phyloP scores from a whole-genome alignment of 2,797 vertebrate genomes.

The Florisuga fusca region DNA sequence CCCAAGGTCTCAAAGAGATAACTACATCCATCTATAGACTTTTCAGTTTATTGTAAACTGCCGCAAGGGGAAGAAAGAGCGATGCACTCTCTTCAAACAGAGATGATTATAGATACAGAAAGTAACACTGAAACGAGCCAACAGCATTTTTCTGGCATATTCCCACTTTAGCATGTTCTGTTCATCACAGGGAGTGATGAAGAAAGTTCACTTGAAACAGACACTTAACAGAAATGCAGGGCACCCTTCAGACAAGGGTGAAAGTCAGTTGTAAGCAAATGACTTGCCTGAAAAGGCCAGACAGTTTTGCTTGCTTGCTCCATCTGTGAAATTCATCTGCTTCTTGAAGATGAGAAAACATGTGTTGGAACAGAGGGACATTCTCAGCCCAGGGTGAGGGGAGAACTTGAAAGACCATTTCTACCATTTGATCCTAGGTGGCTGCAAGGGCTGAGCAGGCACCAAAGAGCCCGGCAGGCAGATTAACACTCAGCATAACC shows the following conservation, averaged over 20 bases:
- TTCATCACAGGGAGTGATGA: neutral
- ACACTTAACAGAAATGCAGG: constrained; percentile 20
- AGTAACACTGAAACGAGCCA: constrained; percentile 15
- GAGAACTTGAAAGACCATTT: neutral
- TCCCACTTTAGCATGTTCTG: constrained; percentile 17
- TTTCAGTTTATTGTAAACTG: neutral
- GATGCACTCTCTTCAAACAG: neutral
- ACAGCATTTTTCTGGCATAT: constrained; percentile 14
- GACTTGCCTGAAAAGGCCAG: neutral
- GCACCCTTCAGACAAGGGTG: constrained; percentile 17
- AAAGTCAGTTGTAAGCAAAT: neutral
- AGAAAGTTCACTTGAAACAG: constrained; percentile 39
- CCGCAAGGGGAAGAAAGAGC: neutral
- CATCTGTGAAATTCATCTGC: constrained; percentile 32
- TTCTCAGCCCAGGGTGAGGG: neutral
- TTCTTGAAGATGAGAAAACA: constrained; percentile 13
- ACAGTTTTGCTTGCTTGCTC: neutral
- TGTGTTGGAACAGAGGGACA: neutral
- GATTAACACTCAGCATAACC: neutral
- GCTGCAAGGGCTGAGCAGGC: constrained; percentile 16
- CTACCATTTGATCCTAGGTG: neutral
- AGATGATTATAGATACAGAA: neutral
- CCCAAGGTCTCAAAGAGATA: neutral
- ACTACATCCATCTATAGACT: neutral
- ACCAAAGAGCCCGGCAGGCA: neutral